A percentile compares a stretch with the other conserved stretches of the same genome.
phyloP scores from a whole-genome alignment of 2,888 invertebrate genomes.

The Ochropleura plecta region DNA sequence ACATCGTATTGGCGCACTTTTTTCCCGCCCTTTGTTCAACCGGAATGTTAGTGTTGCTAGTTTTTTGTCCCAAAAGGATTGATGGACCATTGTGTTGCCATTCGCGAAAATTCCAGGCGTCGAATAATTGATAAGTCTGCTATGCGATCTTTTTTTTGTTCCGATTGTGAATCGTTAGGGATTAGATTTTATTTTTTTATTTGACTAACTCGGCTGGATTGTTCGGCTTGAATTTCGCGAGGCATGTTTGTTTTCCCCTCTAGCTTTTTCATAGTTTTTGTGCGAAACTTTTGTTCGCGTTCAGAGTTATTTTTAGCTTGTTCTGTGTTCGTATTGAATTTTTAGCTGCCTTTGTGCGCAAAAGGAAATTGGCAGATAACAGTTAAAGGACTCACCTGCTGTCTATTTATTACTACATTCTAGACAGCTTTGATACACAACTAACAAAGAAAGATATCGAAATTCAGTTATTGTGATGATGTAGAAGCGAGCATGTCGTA shows the following conservation, averaged over 20 bases:
- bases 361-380: slow-evolving; percentile 3
- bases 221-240: slow-evolving; percentile 60
- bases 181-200: slow-evolving; percentile 78
- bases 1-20: slow-evolving; percentile 70
- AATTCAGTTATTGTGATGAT: no score
- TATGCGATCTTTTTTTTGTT: slow-evolving; percentile 70
- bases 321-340: slow-evolving; percentile 33
- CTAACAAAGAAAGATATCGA: background rate
- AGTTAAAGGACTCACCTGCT: background rate
- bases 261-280: slow-evolving; percentile 66
- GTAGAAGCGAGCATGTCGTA: no score
- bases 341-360: slow-evolving; percentile 39
- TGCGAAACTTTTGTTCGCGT: slow-evolving; percentile 56
- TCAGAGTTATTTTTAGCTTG: slow-evolving; percentile 45
- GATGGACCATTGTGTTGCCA: slow-evolving; percentile 88
- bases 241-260: slow-evolving; percentile 67
- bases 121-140: slow-evolving; percentile 86
- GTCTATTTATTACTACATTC: background rate
- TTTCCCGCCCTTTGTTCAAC: slow-evolving; percentile 76
- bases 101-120: slow-evolving; percentile 80
- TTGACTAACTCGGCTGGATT: slow-evolving; percentile 63
- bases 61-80: slow-evolving; percentile 81
- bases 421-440: slow-evolving; percentile 2
- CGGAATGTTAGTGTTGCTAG: slow-evolving; percentile 82
- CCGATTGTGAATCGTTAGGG: slow-evolving; percentile 78